Evolutionary conservation across 2,797 vertebrate genomes (phyloP), one percentile per base, ranked within the genome.

Genomic region (Hoplostethus atlanticus): DNA sequence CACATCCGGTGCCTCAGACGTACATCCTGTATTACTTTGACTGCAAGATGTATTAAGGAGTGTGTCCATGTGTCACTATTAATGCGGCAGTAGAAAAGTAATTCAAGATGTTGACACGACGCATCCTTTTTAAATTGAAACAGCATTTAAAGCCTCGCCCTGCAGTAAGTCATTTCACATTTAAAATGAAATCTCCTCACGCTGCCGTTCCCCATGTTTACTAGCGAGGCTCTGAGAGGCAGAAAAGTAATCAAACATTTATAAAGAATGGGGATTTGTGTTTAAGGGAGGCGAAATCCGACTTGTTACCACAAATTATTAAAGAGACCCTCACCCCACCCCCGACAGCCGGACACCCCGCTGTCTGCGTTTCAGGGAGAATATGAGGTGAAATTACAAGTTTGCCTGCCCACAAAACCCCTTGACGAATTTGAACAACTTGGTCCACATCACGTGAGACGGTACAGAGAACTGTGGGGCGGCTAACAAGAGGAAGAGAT

Each of bases 231-330:
- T 63, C 31, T 42, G 40, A 46, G 53, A 62, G 38, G 55, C 9
- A 44, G 59, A 76, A 42, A 51, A 68, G 46, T 9, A 64, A 70
- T 74, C 59, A 77, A 83, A 78, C 68, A 77, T 77, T 84, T 54
- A 80, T 64, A 51, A 25, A 76, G 60, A 38, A 11, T 21, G 4
- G 5, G 2, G 10, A 47, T 65, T 44, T 51, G 63, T 71, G 67
- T 59, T 71, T 59, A 62, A 64, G 51, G 3, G 40, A 31, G 31
- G 31, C 61, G 17, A 66, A 7, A 0, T 21, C 55, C 36, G 31
- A 56, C 31, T 53, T 67, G 69, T 76, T 5, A 8, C 6, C 15
- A 72, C 68, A 74, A 83, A 88, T 82, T 77, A 81, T 87, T 78
- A 54, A 68, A 53, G 36, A 70, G 34, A 73, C 52, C 30, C 51